phyloP scores from a whole-genome alignment of 2,888 invertebrate genomes.

The Dolichomitus sp. region DNA sequence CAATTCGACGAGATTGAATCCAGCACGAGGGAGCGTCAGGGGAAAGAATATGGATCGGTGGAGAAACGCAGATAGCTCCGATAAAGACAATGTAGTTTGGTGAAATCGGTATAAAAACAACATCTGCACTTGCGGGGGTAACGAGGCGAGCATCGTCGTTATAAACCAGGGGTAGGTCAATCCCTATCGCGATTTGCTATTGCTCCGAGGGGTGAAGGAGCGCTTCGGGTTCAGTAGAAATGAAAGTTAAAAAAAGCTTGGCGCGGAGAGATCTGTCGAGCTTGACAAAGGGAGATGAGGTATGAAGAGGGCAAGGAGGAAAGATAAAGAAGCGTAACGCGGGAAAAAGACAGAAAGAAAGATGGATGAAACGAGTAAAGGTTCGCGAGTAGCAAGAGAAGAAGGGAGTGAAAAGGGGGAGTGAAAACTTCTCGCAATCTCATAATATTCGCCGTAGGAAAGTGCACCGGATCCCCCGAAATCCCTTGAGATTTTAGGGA shows the following conservation, averaged over 20 bases:
- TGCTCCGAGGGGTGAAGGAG: conserved; percentile 21
- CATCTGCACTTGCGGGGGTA: conserved; percentile 67
- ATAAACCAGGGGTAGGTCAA: conserved; percentile 64
- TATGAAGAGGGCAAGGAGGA: neutral
- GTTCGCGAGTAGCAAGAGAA: conserved; percentile 23
- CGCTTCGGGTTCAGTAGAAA: neutral
- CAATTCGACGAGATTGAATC: conserved; percentile 55
- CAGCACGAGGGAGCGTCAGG: neutral
- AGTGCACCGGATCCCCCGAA: conserved; percentile 76
- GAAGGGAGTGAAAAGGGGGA: conserved; percentile 41
- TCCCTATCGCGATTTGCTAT: conserved; percentile 30
- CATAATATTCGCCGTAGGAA: conserved; percentile 80
- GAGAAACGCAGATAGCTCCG: conserved; percentile 45
- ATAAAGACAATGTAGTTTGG: conserved; percentile 63
- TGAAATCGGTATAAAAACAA: conserved; percentile 70
- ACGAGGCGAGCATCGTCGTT: conserved; percentile 70
- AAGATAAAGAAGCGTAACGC: neutral
- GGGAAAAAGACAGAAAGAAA: conserved; percentile 3
- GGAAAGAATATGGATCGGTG: conserved; percentile 18
- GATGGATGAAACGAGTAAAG: conserved; percentile 46
- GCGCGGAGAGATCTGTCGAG: conserved; percentile 54
- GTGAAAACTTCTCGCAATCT: conserved; percentile 78
- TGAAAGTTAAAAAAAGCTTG: conserved; percentile 37
- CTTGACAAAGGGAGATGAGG: conserved; percentile 59
- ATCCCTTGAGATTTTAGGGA: conserved; percentile 81